Conservation (phyloP, 2,113 vertebrate genomes). For the Fregata magnificens region DNA sequence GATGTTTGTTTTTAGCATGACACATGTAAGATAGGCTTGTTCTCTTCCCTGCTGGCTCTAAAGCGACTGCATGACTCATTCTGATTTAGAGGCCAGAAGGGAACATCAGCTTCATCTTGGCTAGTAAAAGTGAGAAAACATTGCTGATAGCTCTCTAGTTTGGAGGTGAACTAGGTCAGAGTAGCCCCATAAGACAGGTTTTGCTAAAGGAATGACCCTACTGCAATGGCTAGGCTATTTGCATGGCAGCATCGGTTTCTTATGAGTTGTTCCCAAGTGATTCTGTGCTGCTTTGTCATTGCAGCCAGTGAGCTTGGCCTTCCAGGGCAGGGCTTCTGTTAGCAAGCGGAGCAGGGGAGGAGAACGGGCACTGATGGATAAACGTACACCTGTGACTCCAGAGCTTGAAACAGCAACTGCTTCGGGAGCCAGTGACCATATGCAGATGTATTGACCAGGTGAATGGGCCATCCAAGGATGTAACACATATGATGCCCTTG, state of each 20-base stretch:
- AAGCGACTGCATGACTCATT: background rate
- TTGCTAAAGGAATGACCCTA: background rate
- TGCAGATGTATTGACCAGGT: background rate
- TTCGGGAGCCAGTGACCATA: background rate
- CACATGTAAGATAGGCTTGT: background rate
- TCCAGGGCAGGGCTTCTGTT: background rate
- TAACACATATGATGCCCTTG: background rate
- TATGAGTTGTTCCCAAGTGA: background rate
- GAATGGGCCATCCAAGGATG: background rate
- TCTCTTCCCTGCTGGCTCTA: background rate
- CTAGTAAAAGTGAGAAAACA: background rate
- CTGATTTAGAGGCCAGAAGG: background rate
- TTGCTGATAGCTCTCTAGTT: background rate
- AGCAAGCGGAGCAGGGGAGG: background rate
- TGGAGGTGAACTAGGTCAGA: background rate
- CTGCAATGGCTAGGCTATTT: background rate
- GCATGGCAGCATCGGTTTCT: background rate
- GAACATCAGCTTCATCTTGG: background rate
- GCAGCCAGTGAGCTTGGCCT: background rate
- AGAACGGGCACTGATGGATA: rapidly evolving
- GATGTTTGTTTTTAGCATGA: background rate
- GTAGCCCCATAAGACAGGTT: background rate
- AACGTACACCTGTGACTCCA: background rate
- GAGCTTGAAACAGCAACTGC: background rate
- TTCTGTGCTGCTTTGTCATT: background rate